Conservation (phyloP, 2,888 invertebrate genomes). For the Polia nebulosa region DNA sequence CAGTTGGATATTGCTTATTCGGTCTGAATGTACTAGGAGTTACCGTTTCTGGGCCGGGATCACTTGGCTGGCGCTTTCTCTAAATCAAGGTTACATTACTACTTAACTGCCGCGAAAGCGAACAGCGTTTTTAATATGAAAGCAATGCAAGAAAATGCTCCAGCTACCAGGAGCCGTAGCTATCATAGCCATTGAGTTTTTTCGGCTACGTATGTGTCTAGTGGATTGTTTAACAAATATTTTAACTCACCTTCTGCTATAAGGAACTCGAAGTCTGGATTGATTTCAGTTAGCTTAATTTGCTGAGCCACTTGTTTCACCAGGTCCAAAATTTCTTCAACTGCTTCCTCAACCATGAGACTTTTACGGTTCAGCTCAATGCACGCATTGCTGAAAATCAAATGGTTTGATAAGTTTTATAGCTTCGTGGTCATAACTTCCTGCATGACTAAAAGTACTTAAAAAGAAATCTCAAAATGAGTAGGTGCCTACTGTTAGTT, state of each 20-base stretch:
- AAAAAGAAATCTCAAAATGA: too few relatives aligned
- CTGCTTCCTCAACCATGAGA: slow-evolving; percentile 97
- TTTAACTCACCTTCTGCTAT: slow-evolving; percentile 85
- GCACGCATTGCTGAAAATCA: slow-evolving; percentile 90
- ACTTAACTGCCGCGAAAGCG: neutral
- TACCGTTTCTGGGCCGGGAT: too few relatives aligned
- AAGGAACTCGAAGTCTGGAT: slow-evolving; percentile 91
- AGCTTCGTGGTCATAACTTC: too few relatives aligned
- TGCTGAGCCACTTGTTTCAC: slow-evolving; percentile 94
- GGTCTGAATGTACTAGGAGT: slow-evolving; percentile 38
- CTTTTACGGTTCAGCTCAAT: slow-evolving; percentile 96
- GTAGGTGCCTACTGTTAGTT: too few relatives aligned
- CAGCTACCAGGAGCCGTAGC: neutral
- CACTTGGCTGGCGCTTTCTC: neutral
- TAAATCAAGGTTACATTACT: neutral
- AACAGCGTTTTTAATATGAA: neutral
- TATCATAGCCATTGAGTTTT: too few relatives aligned
- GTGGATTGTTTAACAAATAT: too few relatives aligned
- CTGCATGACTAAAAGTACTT: too few relatives aligned
- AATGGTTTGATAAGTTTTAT: neutral
- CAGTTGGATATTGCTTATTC: slow-evolving; percentile 39
- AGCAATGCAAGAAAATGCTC: too few relatives aligned
- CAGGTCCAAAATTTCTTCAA: slow-evolving; percentile 95
- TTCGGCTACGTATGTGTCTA: neutral
- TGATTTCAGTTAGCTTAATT: slow-evolving; percentile 91